Conservation (phyloP, 2,888 invertebrate genomes). For the Prosapia bicincta region DNA sequence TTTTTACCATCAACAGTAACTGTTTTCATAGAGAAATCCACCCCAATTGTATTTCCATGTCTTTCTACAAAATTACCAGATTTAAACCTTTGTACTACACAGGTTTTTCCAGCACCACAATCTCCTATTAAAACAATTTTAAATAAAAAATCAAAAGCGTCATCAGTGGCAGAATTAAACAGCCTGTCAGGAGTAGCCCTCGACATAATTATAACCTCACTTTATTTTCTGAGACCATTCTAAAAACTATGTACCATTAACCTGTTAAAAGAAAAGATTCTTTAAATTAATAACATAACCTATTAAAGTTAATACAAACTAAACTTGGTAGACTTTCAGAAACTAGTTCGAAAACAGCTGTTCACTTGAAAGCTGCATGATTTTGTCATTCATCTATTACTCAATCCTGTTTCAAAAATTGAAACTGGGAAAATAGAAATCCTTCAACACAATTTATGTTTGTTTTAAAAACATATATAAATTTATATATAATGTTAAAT, state of each 20-base stretch:
- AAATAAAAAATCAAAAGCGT: conserved; percentile 89
- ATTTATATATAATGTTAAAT: background rate
- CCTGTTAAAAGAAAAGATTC: background rate
- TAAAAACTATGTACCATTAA: background rate
- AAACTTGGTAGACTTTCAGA: background rate
- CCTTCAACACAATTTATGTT: background rate
- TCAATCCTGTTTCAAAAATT: background rate
- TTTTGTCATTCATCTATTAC: background rate
- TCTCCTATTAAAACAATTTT: conserved; percentile 94
- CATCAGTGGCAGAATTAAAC: conserved; percentile 52
- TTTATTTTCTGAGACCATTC: background rate
- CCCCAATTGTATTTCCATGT: conserved; percentile 95
- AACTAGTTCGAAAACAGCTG: background rate
- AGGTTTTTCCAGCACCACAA: conserved; percentile 89
- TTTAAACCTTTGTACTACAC: conserved; percentile 92
- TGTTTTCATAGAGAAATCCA: conserved; percentile 98
- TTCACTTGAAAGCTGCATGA: background rate
- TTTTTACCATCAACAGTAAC: conserved; percentile 89
- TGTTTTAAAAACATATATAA: background rate
- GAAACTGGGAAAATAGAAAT: too few relatives aligned
- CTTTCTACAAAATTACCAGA: conserved; percentile 93
- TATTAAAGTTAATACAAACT: background rate
- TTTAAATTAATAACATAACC: background rate
- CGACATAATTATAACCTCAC: conserved; percentile 9
- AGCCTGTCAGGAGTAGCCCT: conserved; percentile 14